These are phyloP conservation scores for Uropetala carovei DNA, from an alignment of 2,888 invertebrate genomes.

Conservation along the genomic window DNA sequence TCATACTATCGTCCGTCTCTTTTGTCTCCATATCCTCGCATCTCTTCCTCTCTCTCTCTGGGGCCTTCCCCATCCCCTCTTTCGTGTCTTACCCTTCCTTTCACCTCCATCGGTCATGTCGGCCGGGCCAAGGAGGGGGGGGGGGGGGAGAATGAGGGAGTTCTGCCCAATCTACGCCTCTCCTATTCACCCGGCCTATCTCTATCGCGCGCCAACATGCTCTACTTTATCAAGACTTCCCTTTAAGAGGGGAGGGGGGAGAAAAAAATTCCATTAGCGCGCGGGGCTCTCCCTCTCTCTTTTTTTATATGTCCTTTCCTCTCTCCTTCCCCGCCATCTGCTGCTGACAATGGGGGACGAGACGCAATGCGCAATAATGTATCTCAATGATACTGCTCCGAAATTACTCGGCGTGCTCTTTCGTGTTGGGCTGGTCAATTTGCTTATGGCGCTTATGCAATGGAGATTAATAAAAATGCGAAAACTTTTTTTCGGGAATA, in stretches of 20 bases:
- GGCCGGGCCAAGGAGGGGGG: background rate
- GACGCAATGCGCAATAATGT: constrained; percentile 20
- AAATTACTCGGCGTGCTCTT: constrained; percentile 7
- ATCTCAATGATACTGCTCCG: background rate
- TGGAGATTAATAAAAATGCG: background rate
- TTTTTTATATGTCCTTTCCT: background rate
- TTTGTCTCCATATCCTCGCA: no score
- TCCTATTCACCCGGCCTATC: background rate
- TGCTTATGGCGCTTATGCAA: background rate
- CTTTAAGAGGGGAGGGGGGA: background rate
- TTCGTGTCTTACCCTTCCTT: background rate
- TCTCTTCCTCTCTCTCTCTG: no score
- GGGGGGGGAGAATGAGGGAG: no score
- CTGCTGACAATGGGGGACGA: background rate
- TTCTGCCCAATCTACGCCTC: background rate
- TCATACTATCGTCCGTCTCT: no score
- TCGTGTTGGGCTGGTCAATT: background rate
- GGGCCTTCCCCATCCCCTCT: background rate
- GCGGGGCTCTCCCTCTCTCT: background rate
- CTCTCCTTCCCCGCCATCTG: background rate
- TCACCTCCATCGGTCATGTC: background rate
- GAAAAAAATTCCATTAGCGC: constrained; percentile 1
- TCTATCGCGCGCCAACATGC: background rate
- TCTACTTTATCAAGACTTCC: background rate
- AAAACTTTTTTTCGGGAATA: no score